These are phyloP conservation scores for Acleris literana DNA, from an alignment of 2,888 invertebrate species.

Conservation along the genomic window DNA sequence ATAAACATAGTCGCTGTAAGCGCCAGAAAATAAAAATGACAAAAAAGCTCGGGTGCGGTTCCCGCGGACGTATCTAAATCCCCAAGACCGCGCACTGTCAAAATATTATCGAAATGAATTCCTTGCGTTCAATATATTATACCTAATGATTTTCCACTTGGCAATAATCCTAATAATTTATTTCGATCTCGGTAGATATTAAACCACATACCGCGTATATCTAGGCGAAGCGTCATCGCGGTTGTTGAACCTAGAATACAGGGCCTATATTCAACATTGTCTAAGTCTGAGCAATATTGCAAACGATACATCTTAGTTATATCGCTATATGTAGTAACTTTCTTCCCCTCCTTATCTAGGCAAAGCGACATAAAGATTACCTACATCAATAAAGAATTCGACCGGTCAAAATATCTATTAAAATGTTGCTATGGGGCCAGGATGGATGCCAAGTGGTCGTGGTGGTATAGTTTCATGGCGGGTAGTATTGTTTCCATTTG, in stretches of 20 bases:
- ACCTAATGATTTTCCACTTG: constrained; percentile 76
- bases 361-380: no score
- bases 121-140: constrained; percentile 81
- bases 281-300: no score
- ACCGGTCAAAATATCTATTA: no score
- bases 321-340: no score
- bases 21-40: constrained; percentile 61
- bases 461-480: no score
- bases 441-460: no score
- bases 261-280: constrained; percentile 36
- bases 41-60: constrained; percentile 54
- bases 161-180: constrained; percentile 83
- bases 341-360: no score
- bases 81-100: constrained; percentile 76
- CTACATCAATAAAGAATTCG: no score
- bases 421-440: no score
- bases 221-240: constrained; percentile 72
- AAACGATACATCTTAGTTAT: no score
- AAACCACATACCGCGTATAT: constrained; percentile 78
- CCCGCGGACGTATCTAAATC: constrained; percentile 66
- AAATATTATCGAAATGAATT: constrained; percentile 83
- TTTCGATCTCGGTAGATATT: constrained; percentile 80
- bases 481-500: no score
- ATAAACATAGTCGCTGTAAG: constrained; percentile 54
- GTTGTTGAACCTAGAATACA: constrained; percentile 78